These are phyloP conservation scores for Spisula subtruncata DNA, from an alignment of 2,888 invertebrate genomes.

Conservation along the genomic window DNA sequence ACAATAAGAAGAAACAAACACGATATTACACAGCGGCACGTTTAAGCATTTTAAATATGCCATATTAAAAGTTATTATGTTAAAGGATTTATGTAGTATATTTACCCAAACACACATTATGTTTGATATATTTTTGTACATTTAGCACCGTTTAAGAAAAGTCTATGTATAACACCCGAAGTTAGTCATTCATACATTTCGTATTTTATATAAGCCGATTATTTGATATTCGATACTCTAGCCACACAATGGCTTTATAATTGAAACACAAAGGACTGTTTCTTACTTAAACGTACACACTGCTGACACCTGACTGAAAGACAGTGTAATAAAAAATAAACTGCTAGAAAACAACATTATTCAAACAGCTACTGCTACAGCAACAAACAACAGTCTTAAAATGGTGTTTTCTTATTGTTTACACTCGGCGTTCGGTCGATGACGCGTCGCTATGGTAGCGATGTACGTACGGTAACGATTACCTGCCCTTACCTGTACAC, in stretches of 20 bases:
- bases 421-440: conserved; percentile 9
- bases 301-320: background rate
- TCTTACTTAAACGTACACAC: no score
- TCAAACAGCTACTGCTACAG: background rate
- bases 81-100: no score
- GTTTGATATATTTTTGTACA: no score
- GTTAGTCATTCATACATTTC: no score
- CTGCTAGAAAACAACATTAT: background rate
- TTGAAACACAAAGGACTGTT: background rate
- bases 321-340: background rate
- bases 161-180: no score
- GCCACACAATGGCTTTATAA: background rate
- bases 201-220: background rate
- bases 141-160: no score
- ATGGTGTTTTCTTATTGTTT: background rate
- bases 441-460: conserved; percentile 31
- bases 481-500: conserved; percentile 45
- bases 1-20: no score
- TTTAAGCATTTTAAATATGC: no score
- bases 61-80: no score
- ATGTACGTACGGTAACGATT: background rate
- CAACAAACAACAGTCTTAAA: background rate
- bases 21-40: no score
- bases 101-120: no score
- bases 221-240: background rate